Base-by-base conservation (phyloP, 1,140 invertebrate genomes). In the Drosophila baimaii region DNA sequence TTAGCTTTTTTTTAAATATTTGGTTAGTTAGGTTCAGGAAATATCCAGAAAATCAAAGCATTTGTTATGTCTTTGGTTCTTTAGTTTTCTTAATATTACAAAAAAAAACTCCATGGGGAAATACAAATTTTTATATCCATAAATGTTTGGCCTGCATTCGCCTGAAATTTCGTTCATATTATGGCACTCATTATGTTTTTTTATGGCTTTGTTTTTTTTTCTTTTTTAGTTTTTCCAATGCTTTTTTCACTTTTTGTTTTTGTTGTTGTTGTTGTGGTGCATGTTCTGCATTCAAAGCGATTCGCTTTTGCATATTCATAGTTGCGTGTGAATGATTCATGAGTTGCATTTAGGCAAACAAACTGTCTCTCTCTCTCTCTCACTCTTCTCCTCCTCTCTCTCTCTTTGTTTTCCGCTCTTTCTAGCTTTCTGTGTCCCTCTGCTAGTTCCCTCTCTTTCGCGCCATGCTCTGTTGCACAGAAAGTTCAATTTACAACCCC, bases 381-480 rank as follows among this genome's bases (percentile, higher is more conserved):
- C 19, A 17, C 35, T 46, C 47, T 51, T n/a, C n/a, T n/a, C n/a
- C n/a, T n/a, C n/a, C n/a, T n/a, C 49, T 37, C 19, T 21, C 35
- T 46, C 47, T 51, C 51, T 23, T 15, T 21, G 33, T 27, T 31
- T 66, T n/a, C 31, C 31, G 19, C 35, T 29, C 58, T 19, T 21
- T 31, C 58, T n/a, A 25, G n/a, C 35, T 41, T 27, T 46, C 27
- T 31, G n/a, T 43, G 17, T 58, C 55, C 39, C 23, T n/a, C 25
- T 43, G 31, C 33, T 41, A 2, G 13, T 12, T 9, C 23, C 25
- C 37, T 37, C 47, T 56, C 33, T 55, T 27, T 44, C 41, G 21
- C 23, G 74, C 61, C 41, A 82, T 77, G 83, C 76, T 86, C 59
- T 65, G 79, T 75, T 86, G 83, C 82, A 82, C 82, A 79, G 83